Evolutionary conservation across 2,888 invertebrate genomes (phyloP), one percentile per base, ranked within the genome.

Genomic region (Steromphala cineraria): DNA sequence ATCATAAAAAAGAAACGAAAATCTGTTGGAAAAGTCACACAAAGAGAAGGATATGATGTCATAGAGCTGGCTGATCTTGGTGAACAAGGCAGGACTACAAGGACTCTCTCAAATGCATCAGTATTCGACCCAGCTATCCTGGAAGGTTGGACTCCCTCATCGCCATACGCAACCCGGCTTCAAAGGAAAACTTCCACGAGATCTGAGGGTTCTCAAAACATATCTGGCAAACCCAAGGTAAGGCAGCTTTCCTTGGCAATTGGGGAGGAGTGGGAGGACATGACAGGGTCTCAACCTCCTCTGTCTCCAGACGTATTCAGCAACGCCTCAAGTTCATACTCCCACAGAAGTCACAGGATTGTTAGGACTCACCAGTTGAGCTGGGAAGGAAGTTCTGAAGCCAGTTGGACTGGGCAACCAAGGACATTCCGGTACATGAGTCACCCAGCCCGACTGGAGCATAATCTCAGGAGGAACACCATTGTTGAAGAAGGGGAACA

Each of bases 251-350:
- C 84, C 24, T 28, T 86, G 53, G 83, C 81, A 36, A 88, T 89
- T 8, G 87, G 88, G 0, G 89, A 88, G 77, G 89, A 89, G 75
- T 87, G 87, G 87, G 89, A 89, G 81, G 80, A 85, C 19, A 84
- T 88, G 71, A 84, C 84, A 8, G 78, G 81, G 62, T 5, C 74
- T 62, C 17, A 80, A 67, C n/a, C 77, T 19, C 28, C 67, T 15
- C 21, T 75, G 15, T 75, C 76, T 28, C 67, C 79, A 24, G 81
- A 81, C 40, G 46, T 46, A 5, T 46, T 46, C 46, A 53, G 40
- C 52, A 46, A 56, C n/a, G 67, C 56, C 13, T 78, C 78, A 21
- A 75, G 74, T 40, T 31, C 52, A 17, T 62, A 67, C 67, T 53
- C 67, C 52, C 67, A 76, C 79, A n/a, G 75, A 3, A 62, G 75